phyloP scores from a whole-genome alignment of 2,797 vertebrate species.

The Eulemur rubriventer region DNA sequence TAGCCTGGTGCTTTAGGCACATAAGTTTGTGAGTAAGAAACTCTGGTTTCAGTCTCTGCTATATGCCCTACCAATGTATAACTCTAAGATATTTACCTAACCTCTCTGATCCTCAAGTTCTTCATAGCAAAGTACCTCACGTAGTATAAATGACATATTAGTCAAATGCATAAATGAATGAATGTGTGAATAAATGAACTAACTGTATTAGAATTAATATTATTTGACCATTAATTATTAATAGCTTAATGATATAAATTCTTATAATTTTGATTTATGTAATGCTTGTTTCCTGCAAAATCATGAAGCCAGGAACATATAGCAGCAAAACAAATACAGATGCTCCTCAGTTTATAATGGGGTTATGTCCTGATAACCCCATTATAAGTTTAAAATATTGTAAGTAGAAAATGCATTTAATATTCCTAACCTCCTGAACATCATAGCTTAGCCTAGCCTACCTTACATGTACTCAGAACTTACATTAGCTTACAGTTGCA shows the following conservation, averaged over 20 bases:
- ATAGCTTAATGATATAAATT: not conserved
- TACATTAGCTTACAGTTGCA: not conserved
- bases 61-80: not conserved
- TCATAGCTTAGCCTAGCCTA: not conserved
- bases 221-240: not conserved
- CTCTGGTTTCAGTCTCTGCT: not conserved
- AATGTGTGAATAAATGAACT: not conserved
- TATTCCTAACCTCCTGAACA: not conserved
- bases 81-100: not conserved
- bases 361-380: not conserved
- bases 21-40: not conserved
- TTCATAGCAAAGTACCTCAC: not conserved
- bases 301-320: not conserved
- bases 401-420: not conserved
- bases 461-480: not conserved
- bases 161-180: not conserved
- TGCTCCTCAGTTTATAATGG: not conserved
- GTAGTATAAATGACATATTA: not conserved
- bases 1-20: not conserved
- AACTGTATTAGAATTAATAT: not conserved
- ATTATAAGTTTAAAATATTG: not conserved
- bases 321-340: not conserved
- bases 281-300: not conserved
- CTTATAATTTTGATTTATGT: not conserved
- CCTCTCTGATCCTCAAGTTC: not conserved